These are phyloP conservation scores for Carcharodon carcharias DNA, from an alignment of 2,797 vertebrate species.

Conservation along the genomic window DNA sequence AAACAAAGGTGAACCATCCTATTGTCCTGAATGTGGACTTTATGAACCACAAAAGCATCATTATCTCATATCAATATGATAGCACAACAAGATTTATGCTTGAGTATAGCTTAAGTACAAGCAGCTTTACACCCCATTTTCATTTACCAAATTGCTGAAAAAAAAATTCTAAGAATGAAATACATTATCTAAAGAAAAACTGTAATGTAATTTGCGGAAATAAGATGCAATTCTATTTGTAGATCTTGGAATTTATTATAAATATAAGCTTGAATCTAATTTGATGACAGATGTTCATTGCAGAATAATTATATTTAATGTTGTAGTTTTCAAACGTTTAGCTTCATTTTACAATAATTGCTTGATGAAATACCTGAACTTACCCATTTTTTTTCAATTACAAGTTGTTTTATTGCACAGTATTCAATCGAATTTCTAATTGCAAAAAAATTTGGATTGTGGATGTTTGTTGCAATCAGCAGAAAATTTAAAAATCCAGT, in stretches of 20 bases:
- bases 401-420: not conserved
- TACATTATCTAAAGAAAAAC: not conserved
- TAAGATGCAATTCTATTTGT: not conserved
- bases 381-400: not conserved
- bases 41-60: not conserved
- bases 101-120: not conserved
- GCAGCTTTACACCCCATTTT: not conserved
- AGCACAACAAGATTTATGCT: not conserved
- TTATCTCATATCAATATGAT: not conserved
- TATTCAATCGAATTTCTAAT: not conserved
- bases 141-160: not conserved
- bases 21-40: not conserved
- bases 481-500: slow-evolving; percentile 5
- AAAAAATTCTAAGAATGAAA: too few species aligned
- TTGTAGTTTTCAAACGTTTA: slow-evolving; percentile 9
- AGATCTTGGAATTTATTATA: not conserved
- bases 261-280: not conserved
- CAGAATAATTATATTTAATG: slow-evolving; percentile 5
- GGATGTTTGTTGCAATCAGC: slow-evolving; percentile 13
- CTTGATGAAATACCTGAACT: not conserved
- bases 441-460: not conserved
- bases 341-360: not conserved
- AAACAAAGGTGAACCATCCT: not conserved
- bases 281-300: not conserved
- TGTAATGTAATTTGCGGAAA: not conserved